Base-by-base conservation (phyloP, 2,888 invertebrate species). In the Hoplodrina blanda region DNA sequence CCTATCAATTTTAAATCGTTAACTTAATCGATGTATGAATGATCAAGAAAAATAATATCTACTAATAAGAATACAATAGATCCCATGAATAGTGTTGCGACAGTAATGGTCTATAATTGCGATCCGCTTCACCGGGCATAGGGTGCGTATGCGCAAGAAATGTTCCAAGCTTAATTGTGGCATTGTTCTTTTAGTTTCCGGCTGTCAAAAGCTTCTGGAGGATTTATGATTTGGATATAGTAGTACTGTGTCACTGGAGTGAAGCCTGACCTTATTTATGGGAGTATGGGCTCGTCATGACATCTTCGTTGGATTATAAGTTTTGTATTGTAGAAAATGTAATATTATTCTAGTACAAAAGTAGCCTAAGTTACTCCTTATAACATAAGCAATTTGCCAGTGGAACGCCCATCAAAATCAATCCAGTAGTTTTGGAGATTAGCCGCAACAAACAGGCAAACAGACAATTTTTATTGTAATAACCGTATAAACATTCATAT, bases 11-110 rank as follows among this genome's bases (percentile, higher is more conserved):
- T 69, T 17, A 63, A 76, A 67, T 49, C 53, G 19, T 63, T 62
- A 46, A n/a, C 20, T 44, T 13, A 74, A 78, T 71, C 72, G 59
- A 82, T 74, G 73, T 78, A 71, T 74, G 63, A 80, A 52, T 61
- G 71, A 72, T 73, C 69, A 66, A 85, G 75, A 82, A 87, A 85
- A 81, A 73, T 68, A 63, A 72, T 63, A 62, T 13, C 41, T 41
- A 41, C 75, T 80, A 80, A 85, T 86, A 86, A 85, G 86, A 89
- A 89, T 83, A 89, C 89, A 89, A 89, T 89, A 83, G 87, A 78
- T 76, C 52, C 76, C 72, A 85, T 86, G 82, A 85, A 81, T 86
- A 78, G 76, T 79, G 73, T 80, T 67, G 61, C 73, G 75, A 83
- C 79, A 83, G 79, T 81, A 78, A 80, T 81, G 80, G 73, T 80